Conservation (phyloP, 2,888 invertebrate genomes). For the Leptinotarsa rubiginosa region DNA sequence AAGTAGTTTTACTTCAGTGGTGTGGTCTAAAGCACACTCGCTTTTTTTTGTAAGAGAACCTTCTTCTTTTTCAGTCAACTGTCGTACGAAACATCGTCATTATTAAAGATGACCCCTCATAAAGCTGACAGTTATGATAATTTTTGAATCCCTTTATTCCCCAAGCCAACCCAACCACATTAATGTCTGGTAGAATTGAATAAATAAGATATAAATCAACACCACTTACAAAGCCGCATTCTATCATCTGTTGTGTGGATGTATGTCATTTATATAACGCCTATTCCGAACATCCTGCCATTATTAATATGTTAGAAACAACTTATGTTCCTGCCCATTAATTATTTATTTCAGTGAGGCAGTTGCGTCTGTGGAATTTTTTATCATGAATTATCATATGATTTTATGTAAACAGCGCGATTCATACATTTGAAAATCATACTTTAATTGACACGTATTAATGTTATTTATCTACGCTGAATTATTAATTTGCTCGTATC, state of each 20-base stretch:
- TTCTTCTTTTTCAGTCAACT: background rate
- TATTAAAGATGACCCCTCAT: background rate
- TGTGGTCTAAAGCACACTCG: no score
- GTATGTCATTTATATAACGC: slow-evolving; percentile 63
- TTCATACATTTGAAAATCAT: slow-evolving; percentile 34
- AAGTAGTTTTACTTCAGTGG: no score
- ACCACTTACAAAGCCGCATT: slow-evolving; percentile 58
- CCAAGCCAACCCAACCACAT: slow-evolving; percentile 55
- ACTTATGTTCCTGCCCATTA: slow-evolving; percentile 42
- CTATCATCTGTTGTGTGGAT: slow-evolving; percentile 63
- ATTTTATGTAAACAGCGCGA: slow-evolving; percentile 18
- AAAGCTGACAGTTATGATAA: background rate
- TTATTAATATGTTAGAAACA: slow-evolving; percentile 47
- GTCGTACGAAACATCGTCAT: background rate
- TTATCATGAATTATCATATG: slow-evolving; percentile 13
- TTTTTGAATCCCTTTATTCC: slow-evolving; percentile 48
- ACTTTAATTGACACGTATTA: slow-evolving; percentile 49
- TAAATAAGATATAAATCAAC: slow-evolving; percentile 65
- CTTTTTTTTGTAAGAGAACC: no score
- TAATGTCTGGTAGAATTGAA: slow-evolving; percentile 63
- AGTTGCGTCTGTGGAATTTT: slow-evolving; percentile 15
- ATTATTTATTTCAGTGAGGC: slow-evolving; percentile 39
- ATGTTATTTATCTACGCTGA: slow-evolving; percentile 41
- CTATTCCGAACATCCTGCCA: slow-evolving; percentile 51
- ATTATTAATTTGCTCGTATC: slow-evolving; percentile 28